A percentile compares a stretch with the other conserved stretches of the same genome.
phyloP scores from a whole-genome alignment of 2,113 vertebrate genomes.

The Triplophysa dalaica region DNA sequence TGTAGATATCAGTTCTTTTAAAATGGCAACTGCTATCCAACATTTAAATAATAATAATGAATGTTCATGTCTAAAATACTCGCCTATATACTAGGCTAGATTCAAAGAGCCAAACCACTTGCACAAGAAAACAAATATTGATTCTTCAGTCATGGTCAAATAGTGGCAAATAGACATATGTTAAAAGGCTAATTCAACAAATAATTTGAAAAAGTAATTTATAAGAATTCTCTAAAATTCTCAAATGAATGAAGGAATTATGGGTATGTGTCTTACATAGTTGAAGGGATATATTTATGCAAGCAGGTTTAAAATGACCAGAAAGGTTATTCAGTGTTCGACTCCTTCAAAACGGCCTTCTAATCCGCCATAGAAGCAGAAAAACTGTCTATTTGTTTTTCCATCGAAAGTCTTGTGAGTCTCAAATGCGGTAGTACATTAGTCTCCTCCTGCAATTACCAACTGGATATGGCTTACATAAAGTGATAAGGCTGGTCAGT shows the following conservation, averaged over 20 bases:
- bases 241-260: not conserved
- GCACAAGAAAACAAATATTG: not conserved
- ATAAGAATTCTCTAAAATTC: not conserved
- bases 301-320: not conserved
- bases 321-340: not conserved
- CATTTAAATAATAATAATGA: not conserved
- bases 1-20: no score
- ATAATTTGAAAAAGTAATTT: not conserved
- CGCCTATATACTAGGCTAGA: not conserved
- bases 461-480: constrained; percentile 61
- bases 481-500: constrained; percentile 45
- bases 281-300: not conserved
- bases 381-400: not conserved
- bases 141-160: not conserved
- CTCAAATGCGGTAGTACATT: constrained; percentile 31
- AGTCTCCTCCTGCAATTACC: constrained; percentile 60
- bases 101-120: not conserved
- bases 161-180: not conserved
- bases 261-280: not conserved
- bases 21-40: not conserved
- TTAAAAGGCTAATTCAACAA: no score
- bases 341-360: not conserved
- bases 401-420: not conserved
- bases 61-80: not conserved
- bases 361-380: not conserved